Evolutionary conservation across 2,113 vertebrate species (phyloP).

Genomic region (Verasper variegatus): DNA sequence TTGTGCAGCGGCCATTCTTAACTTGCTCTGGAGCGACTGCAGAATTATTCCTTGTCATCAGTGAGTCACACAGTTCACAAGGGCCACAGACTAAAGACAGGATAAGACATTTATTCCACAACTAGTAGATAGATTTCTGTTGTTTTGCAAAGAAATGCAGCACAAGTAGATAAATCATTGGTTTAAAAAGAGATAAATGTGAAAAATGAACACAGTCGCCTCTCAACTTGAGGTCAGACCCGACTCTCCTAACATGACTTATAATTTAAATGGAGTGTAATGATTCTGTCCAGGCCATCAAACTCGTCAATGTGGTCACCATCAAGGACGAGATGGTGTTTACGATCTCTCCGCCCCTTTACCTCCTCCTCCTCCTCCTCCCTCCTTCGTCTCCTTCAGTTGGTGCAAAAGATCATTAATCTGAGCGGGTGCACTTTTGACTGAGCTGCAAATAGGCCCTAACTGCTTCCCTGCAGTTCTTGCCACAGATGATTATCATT

Average conservation of each 20-base stretch:
- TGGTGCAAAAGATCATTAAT: constrained; percentile 49
- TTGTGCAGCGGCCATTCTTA: not conserved
- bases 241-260: not conserved
- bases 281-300: not conserved
- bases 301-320: not conserved
- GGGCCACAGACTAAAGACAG: not conserved
- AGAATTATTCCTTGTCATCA: not conserved
- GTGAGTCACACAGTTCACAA: not conserved
- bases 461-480: constrained; percentile 69
- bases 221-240: constrained; percentile 14
- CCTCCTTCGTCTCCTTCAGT: constrained; percentile 6
- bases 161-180: too few relatives aligned
- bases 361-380: constrained; percentile 19
- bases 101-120: too few relatives aligned
- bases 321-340: constrained; percentile 39
- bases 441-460: constrained; percentile 72
- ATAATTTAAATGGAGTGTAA: not conserved
- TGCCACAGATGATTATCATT: constrained; percentile 73
- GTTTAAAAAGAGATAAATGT: too few relatives aligned
- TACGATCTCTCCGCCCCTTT: constrained; percentile 24
- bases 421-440: constrained; percentile 49
- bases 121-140: too few relatives aligned
- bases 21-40: too few relatives aligned
- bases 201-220: not conserved
- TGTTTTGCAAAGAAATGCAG: too few relatives aligned